These are phyloP conservation scores for Mycetomoellerius zeteki DNA, from an alignment of 1,140 invertebrate genomes.

Conservation along the genomic window DNA sequence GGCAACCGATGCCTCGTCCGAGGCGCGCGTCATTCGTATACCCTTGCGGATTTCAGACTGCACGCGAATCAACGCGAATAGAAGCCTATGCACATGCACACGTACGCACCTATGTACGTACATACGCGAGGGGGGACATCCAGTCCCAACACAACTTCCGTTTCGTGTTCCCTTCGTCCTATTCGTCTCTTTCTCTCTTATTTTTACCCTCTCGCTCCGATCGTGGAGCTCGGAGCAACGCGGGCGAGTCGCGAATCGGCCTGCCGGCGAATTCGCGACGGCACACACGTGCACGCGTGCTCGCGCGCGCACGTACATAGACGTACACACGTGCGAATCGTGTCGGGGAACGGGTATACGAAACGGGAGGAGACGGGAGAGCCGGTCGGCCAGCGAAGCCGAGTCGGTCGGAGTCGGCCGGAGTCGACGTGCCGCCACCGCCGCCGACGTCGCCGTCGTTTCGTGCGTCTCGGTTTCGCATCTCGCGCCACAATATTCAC, in stretches of 20 bases:
- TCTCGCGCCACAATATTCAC: constrained; percentile 46
- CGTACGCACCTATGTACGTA: neutral
- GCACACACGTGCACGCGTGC: neutral
- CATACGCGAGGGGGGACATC: neutral
- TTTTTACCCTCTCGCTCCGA: neutral
- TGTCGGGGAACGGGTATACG: neutral
- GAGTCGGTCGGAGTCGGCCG: constrained; percentile 48
- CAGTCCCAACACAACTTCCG: constrained; percentile 7
- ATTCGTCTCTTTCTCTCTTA: neutral
- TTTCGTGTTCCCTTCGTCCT: neutral
- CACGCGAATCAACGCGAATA: neutral
- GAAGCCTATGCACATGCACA: neutral
- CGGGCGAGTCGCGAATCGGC: constrained; percentile 13
- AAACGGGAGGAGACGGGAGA: neutral
- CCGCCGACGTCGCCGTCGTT: neutral
- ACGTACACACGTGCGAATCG: constrained; percentile 16
- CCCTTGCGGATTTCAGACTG: neutral
- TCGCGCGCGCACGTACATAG: neutral
- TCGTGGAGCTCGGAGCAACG: neutral
- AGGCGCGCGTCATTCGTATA: neutral
- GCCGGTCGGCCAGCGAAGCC: constrained; percentile 2
- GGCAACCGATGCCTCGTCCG: constrained; percentile 43
- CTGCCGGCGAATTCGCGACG: constrained; percentile 54
- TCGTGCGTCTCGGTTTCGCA: constrained; percentile 13
- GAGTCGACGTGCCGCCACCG: constrained; percentile 10